Percentiles rank a stretch among this genome's conserved stretches.
phyloP scores from a whole-genome alignment of 2,113 vertebrate species.

The Megaceryle torquata region DNA sequence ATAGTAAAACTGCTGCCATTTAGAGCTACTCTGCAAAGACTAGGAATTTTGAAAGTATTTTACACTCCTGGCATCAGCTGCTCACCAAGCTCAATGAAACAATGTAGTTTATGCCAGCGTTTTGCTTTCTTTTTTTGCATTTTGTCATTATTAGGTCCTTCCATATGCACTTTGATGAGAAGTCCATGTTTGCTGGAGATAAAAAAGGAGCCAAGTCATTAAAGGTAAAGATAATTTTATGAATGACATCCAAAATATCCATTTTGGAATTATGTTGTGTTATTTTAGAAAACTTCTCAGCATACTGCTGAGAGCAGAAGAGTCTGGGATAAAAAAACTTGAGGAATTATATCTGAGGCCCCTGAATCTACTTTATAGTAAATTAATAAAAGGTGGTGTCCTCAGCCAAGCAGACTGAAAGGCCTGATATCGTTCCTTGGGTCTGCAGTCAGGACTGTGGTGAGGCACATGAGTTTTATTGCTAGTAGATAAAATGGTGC shows the following conservation, averaged over 20 bases:
- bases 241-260: background rate
- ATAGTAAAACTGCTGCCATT: background rate
- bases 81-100: background rate
- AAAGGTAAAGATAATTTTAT: constrained; percentile 79
- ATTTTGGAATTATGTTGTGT: background rate
- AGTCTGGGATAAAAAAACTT: background rate
- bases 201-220: constrained; percentile 89
- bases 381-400: background rate
- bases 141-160: constrained; percentile 80
- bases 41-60: background rate
- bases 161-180: constrained; percentile 97
- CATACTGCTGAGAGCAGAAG: background rate
- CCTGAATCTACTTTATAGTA: background rate
- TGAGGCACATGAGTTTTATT: background rate
- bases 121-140: background rate
- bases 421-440: background rate
- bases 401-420: background rate
- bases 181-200: constrained; percentile 96
- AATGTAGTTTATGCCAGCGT: background rate
- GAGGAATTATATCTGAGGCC: background rate
- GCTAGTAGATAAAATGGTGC: background rate
- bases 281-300: background rate
- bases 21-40: background rate
- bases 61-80: background rate
- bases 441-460: background rate